Percentiles rank a stretch among this genome's conserved stretches.
These are phyloP conservation scores for Eristalinus aeneus DNA, from an alignment of 2,888 invertebrate species.

Conservation along the genomic window DNA sequence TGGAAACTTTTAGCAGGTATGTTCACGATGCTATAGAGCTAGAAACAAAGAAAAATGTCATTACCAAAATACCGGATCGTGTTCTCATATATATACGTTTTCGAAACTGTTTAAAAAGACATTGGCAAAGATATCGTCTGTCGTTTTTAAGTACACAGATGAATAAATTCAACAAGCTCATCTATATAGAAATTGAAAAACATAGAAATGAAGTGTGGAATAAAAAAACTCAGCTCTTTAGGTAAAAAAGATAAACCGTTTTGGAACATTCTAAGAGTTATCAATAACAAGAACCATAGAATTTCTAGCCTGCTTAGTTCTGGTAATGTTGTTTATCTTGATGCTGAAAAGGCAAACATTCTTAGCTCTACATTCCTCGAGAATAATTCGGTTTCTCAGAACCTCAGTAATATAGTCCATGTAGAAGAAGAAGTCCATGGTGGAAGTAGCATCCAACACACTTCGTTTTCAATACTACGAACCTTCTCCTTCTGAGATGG, in stretches of 20 bases:
- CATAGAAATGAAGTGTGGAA: constrained; percentile 4
- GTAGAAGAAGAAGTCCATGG: no score
- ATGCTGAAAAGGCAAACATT: no score
- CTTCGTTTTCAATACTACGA: no score
- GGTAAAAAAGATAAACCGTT: background rate
- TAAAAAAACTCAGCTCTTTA: background rate
- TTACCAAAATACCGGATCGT: no score
- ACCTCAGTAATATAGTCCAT: background rate
- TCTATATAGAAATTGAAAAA: background rate
- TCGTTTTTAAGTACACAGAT: background rate
- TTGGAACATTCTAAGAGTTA: background rate
- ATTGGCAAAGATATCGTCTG: constrained; percentile 6
- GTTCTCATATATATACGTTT: no score
- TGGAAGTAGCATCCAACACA: no score
- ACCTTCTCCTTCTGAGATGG: no score
- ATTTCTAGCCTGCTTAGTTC: background rate
- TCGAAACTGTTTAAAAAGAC: background rate
- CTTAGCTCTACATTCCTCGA: background rate
- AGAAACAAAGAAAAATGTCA: no score
- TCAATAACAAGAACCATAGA: background rate
- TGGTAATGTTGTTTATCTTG: background rate
- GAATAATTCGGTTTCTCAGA: background rate
- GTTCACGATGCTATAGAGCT: no score
- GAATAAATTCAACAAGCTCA: background rate
- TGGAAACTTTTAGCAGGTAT: background rate